Base-by-base conservation (phyloP, 2,888 invertebrate species). In the Halocaridina rubra region DNA sequence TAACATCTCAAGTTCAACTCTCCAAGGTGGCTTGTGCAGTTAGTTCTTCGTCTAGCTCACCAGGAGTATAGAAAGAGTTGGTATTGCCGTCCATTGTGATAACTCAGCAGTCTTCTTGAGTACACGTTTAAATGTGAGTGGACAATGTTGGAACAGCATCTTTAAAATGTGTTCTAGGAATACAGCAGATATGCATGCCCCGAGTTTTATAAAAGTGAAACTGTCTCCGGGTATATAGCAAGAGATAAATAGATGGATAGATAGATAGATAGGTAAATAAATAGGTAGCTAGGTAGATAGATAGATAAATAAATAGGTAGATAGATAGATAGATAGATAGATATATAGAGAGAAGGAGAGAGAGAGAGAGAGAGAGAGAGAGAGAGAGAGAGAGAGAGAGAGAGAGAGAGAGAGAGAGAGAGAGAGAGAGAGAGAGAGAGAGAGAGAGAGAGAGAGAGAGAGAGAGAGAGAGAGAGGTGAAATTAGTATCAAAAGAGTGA, bases 341-440 rank as follows among this genome's bases (percentile, higher is more conserved):
- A n/a, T n/a, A 61, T 24, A 27, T 61, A 16, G 59, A 61, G 22
- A 27, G 22, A 1, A n/a, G 22, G 61, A 61, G 22, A 61, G 27
- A 61, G 61, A 24, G 61, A 61, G 7, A 29, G 67, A 29, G 67
- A 29, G 67, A 29, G 67, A 29, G 67, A 29, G 67, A 29, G 67
- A 29, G 67, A 29, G 67, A 29, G 67, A 67, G 67, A 29, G 67
- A 67, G 67, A 67, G 67, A 67, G 67, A 67, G 53, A 53, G 75
- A 46, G 46, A 24, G 74, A 46, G 74, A 74, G 46, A 74, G 39
- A 72, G 39, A 33, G 39, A 33, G 39, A 22, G 39, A 74, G 46
- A 39, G 30, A n/a, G 74, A n/a, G 19, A 19, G 32, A 74, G 74
- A 46, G 69, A 69, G 69, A 69, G 69, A 69, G 69, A 69, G 69